Conservation (phyloP, 2,888 invertebrate species). For the Adelognathus sp. region DNA sequence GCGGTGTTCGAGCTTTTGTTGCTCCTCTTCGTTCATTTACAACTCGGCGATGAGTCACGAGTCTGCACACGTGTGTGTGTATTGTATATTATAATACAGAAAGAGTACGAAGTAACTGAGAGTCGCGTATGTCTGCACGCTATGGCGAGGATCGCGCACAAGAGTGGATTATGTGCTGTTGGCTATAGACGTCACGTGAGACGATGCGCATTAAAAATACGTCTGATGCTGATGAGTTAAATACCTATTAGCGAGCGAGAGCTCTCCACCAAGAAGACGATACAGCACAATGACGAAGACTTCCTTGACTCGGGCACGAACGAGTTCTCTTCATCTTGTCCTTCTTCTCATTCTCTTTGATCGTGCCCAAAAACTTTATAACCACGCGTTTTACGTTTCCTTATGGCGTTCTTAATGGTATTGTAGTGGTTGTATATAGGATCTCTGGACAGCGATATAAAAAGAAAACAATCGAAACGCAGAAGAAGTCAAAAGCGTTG, state of each 20-base stretch:
- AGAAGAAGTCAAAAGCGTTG: not conserved
- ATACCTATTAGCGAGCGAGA: slow-evolving; percentile 50
- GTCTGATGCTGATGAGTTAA: slow-evolving; percentile 50
- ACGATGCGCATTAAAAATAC: slow-evolving; percentile 48
- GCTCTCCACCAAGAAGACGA: not conserved
- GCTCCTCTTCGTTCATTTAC: slow-evolving; percentile 49
- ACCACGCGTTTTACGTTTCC: not conserved
- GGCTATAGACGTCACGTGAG: slow-evolving; percentile 47
- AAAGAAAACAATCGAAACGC: not conserved
- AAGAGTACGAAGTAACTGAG: slow-evolving; percentile 13
- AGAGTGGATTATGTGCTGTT: not conserved
- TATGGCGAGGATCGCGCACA: not conserved
- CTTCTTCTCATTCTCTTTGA: not conserved
- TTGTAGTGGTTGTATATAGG: not conserved
- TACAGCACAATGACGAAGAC: slow-evolving; percentile 36
- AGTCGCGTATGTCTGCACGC: not conserved
- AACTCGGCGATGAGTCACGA: slow-evolving; percentile 48
- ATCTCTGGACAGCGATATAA: not conserved
- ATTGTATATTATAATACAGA: slow-evolving; percentile 3
- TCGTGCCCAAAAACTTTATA: slow-evolving; percentile 6
- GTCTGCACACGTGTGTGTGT: not conserved
- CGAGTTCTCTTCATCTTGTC: not conserved
- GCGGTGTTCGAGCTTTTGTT: slow-evolving; percentile 42
- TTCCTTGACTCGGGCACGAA: slow-evolving; percentile 1
- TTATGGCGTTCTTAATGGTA: not conserved